Evolutionary conservation across 1,140 invertebrate species (phyloP).

Genomic region (Drosophila cardini): DNA sequence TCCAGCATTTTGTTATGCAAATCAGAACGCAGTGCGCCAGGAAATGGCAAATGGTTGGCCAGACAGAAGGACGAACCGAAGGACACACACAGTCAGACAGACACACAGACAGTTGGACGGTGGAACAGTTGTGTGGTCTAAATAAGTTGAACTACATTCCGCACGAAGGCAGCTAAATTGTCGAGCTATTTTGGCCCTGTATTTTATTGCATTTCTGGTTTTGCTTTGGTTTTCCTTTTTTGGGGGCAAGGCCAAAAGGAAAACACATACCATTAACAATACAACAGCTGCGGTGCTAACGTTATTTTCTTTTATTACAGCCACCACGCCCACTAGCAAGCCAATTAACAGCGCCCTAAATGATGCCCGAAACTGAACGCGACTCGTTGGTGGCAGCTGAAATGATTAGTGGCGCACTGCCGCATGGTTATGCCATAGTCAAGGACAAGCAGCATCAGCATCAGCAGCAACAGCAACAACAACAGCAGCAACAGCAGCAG

Average conservation of each 20-base stretch:
- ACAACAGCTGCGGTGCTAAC: constrained; percentile 70
- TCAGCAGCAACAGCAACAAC: constrained; percentile 42
- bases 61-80: background rate
- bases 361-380: constrained; percentile 84
- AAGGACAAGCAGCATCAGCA: constrained; percentile 68
- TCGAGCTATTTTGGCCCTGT: constrained; percentile 50
- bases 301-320: constrained; percentile 50
- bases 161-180: constrained; percentile 46
- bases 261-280: constrained; percentile 65
- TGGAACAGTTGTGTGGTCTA: constrained; percentile 44
- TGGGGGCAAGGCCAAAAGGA: constrained; percentile 21
- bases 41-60: constrained; percentile 70
- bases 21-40: constrained; percentile 81
- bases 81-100: background rate
- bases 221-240: background rate
- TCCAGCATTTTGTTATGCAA: constrained; percentile 81
- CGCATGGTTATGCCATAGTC: constrained; percentile 69
- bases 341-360: constrained; percentile 66
- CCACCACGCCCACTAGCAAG: constrained; percentile 44
- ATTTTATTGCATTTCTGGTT: constrained; percentile 72
- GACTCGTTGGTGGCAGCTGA: constrained; percentile 75
- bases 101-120: constrained; percentile 7
- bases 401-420: constrained; percentile 79
- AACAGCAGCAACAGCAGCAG: constrained; percentile 32
- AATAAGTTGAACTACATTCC: constrained; percentile 76